phyloP scores from a whole-genome alignment of 2,113 vertebrate genomes.

The Saiga tatarica region DNA sequence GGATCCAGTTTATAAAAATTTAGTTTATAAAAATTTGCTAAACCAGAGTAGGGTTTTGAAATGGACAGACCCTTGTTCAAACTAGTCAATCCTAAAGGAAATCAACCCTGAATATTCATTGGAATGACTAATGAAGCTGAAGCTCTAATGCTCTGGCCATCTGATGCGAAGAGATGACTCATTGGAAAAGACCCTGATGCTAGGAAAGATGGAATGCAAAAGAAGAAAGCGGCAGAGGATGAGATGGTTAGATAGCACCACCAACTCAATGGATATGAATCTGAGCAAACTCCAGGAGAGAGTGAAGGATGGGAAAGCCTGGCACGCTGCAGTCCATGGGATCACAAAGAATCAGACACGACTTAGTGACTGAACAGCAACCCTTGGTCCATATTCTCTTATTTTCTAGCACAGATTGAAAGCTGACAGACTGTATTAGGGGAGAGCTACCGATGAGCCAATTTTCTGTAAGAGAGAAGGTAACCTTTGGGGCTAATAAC shows the following conservation, averaged over 20 bases:
- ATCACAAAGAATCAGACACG: background rate
- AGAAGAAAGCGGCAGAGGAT: background rate
- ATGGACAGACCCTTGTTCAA: background rate
- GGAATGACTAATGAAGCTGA: background rate
- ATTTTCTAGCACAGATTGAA: background rate
- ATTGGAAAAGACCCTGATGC: background rate
- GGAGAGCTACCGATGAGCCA: background rate
- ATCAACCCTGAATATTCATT: background rate
- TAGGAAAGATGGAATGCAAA: background rate
- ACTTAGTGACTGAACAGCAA: background rate
- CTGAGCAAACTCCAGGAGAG: background rate
- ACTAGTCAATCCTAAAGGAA: background rate
- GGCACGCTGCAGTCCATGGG: background rate
- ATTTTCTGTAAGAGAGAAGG: background rate
- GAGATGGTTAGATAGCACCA: background rate
- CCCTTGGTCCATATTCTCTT: background rate
- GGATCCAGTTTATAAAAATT: background rate
- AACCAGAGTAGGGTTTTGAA: background rate
- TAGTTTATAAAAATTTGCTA: background rate
- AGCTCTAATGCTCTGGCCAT: background rate
- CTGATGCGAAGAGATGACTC: background rate
- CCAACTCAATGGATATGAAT: background rate
- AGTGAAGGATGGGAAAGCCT: background rate
- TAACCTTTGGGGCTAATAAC: background rate
- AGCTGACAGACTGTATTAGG: background rate